Base-by-base conservation (phyloP, 2,113 vertebrate genomes). In the Hirundichthys speculiger region DNA sequence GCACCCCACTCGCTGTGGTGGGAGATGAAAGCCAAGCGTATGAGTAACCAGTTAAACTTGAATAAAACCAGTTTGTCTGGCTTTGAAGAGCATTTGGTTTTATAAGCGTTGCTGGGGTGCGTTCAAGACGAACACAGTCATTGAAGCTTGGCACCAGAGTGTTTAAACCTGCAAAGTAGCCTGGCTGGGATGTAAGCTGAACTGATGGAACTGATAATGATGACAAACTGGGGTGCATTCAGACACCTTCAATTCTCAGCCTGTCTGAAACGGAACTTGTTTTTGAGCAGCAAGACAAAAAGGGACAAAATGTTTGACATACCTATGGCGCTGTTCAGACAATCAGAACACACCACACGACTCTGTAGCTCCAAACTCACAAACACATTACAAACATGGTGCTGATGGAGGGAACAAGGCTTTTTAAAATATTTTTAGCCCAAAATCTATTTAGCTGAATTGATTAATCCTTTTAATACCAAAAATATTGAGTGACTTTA, bases 321-420 rank as follows among this genome's bases (percentile, higher is more conserved):
- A 24, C 59, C 43, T 9, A 49, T 19, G 30, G 19, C 2, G 53
- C 75, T 56, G 65, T 70, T 75, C 79, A 71, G 79, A 88, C 83
- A 86, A 87, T 87, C 88, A 39, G 18, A 60, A 68, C 59, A 66
- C 65, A 42, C 38, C 27, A 30, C 59, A 40, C 41, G 13, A 19
- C 56, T 69, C 58, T 73, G 75, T 80, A 84, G 82, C 82, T 81
- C 63, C 79, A 75, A 56, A 78, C 79, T 75, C 78, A 47, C 50
- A 51, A 83, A 83, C 46, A 80, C 58, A 63, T 30, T 41, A 59
- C 18, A 53, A 57, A 76, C 77, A 82, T 65, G 87, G 87, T 87
- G 87, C 86, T 86, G 62, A 83, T 1, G 86, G 91, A 92, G 94
- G 95, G 95, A 95, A 96, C 94, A 95, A 92, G 92, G 93, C 94